phyloP scores from a whole-genome alignment of 2,113 vertebrate species.

The Oreochromis spilurus region DNA sequence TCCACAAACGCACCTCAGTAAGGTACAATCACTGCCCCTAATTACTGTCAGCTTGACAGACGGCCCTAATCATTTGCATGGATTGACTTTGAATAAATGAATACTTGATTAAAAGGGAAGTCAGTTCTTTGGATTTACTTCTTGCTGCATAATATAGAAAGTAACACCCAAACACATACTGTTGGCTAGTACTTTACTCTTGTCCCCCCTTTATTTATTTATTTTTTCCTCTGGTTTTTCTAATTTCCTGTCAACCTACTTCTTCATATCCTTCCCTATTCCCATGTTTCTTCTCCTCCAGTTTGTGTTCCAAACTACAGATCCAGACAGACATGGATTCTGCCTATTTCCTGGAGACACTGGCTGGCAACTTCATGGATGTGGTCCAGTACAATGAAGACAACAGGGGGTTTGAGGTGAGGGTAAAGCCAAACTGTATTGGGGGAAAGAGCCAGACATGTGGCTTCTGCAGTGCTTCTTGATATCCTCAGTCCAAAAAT shows the following conservation, averaged over 20 bases:
- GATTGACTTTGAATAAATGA: not conserved
- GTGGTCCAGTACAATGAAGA: slow-evolving; percentile 70
- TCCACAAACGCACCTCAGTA: not conserved
- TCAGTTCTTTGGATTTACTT: not conserved
- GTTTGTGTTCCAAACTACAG: slow-evolving; percentile 66
- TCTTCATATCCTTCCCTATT: not conserved
- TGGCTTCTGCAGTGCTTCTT: not conserved
- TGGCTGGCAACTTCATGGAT: slow-evolving; percentile 68
- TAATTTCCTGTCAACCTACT: not conserved
- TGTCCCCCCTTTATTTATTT: not conserved
- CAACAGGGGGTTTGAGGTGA: slow-evolving; percentile 71
- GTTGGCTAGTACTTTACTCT: not conserved
- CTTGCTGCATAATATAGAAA: not conserved
- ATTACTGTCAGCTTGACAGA: not conserved
- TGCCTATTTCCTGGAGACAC: slow-evolving; percentile 58
- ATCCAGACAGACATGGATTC: slow-evolving; percentile 53
- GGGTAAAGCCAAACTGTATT: not conserved
- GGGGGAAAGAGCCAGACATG: not conserved
- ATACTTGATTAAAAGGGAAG: not conserved
- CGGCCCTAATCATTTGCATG: not conserved
- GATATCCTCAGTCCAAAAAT: not conserved
- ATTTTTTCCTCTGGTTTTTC: not conserved
- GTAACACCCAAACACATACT: not conserved
- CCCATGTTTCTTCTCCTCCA: not conserved
- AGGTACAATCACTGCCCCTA: not conserved